Percentiles rank a stretch among this genome's conserved stretches.
Conservation (phyloP, 2,113 vertebrate species). For the Lonchura striata region DNA sequence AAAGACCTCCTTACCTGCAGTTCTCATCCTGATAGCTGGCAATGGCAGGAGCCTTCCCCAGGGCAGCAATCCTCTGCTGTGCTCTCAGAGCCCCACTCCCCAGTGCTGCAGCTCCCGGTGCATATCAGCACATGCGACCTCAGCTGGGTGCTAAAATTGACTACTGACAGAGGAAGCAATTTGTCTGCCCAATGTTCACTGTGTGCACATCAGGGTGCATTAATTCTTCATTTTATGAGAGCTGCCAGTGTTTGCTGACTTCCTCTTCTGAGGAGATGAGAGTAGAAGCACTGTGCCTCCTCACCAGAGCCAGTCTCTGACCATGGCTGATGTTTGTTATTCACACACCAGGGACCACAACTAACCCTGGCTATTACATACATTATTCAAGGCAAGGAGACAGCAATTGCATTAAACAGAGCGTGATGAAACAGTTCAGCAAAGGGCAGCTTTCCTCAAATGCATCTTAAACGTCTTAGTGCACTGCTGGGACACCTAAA, state of each 20-base stretch:
- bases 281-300: neutral
- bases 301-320: rapidly evolving
- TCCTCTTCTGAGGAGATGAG: conserved; percentile 8
- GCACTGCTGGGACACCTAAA: neutral
- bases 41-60: neutral
- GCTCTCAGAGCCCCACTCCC: neutral
- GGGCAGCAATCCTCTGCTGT: neutral
- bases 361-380: neutral
- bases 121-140: rapidly evolving
- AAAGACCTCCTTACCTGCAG: neutral
- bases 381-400: neutral
- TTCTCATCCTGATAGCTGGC: neutral
- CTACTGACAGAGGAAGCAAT: neutral
- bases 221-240: neutral
- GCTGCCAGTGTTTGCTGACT: conserved; percentile 8
- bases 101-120: neutral
- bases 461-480: neutral
- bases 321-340: neutral
- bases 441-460: neutral
- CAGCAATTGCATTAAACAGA: neutral
- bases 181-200: neutral
- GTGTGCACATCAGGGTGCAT: neutral
- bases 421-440: neutral
- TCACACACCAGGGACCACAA: neutral
- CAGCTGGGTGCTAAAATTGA: neutral